Base-by-base conservation (phyloP, 1,140 invertebrate species). In the Ctenoplectra terminalis region DNA sequence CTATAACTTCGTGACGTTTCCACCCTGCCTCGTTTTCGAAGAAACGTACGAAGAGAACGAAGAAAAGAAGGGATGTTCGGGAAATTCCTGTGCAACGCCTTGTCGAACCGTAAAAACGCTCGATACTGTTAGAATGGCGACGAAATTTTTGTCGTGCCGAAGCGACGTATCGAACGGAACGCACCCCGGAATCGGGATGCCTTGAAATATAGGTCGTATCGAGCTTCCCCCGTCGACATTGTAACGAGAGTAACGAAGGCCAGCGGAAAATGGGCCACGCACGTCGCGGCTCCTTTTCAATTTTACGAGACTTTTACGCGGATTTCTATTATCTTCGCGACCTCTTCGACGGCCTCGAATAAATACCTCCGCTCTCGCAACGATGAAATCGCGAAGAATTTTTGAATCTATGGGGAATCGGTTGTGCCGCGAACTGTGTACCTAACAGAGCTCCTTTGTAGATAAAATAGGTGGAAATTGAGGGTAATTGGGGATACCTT, bases 161-260 rank as follows among this genome's bases (percentile, higher is more conserved):
- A 13, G 37, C 60, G 46, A 48, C 54, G 48, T 66, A 43, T 52
- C 61, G 61, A 66, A 23, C 48, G 43, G 15, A 20, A 20, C 2
- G 34, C 23, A 23, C 43, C 29, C 52, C 43, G 20, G 76, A 46
- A 13, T 37, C 23, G 66, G 43, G 9, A 61, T 23, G 43, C 76
- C 40, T 71, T 43, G 43, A 40, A 72, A 79, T 79, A 79, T 79
- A 79, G 67, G 67, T 71, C 67, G 67, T 71, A 71, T 71, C 76
- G 67, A 50, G 54, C 56, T 61, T 61, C 70, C 40, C 58, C 43
- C 50, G 70, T 80, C 77, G 70, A 54, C 48, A 63, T 73, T 46
- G 58, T 74, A 74, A 74, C 70, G 34, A 54, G 78, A 31, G 60
- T 64, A 54, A 64, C 58, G 70, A 74, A 80, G 77, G 77, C 56